Evolutionary conservation across 1,140 invertebrate genomes (phyloP), one percentile per base, ranked within the genome.

Genomic region (Diploscapter pachys): DNA sequence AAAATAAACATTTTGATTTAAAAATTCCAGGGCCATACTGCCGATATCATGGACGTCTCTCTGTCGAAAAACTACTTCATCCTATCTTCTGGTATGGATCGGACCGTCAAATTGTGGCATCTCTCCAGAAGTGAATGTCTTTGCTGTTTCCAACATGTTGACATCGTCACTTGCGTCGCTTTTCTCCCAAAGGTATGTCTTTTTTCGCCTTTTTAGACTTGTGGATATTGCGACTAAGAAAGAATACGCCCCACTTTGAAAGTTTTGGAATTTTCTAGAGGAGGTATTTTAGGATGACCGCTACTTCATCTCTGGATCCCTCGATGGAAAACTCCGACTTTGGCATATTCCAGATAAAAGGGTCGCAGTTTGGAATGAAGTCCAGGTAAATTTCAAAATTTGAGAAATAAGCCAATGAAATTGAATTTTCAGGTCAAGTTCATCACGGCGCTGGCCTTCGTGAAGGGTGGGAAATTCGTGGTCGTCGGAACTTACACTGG

Each of bases 311-410:
- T 88, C 87, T 79, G 89, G 88, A 4, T 88, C 87, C 11, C 79
- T 89, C 48, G 89, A 89, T 79, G 88, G 89, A 13, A 89, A 98
- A 87, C 88, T 99, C 11, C 89, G 96, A 6, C 86, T 98, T 0
- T 98, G 96, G 96, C 96, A 98, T 86, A 98, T 98, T 83, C 95
- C 95, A 0, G 95, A 98, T 85, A 98, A 98, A 85, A 98, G 97
- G 87, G 93, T 93, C 5, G 56, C 53, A 49, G 69, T 11, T 5
- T 11, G 51, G 50, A 71, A 9, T 3, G 5, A 71, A 13, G 54
- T 63, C 11, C 55, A 62, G 11, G 54, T 71, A 31, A 54, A 55
- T 68, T 54, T 31, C 31, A 49, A n/a, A 8, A 2, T 54, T 9
- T n/a, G 11, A 48, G 61, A 54, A 62, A 62, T 31, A 71, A 54